These are phyloP conservation scores for Exephanes ischioxanthus DNA, from an alignment of 2,888 invertebrate genomes.

Conservation along the genomic window DNA sequence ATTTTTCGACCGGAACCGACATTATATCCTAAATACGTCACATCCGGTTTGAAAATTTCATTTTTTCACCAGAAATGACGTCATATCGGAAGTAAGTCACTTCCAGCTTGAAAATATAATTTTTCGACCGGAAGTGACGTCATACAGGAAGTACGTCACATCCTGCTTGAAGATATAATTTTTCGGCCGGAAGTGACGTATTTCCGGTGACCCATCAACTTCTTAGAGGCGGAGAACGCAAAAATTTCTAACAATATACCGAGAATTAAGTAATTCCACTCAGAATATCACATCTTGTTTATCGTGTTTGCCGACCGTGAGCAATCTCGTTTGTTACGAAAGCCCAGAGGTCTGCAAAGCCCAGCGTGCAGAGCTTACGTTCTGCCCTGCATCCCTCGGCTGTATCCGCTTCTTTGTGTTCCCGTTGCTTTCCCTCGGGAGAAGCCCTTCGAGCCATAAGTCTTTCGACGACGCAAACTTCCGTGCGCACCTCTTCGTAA, in stretches of 20 bases:
- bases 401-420: conserved; percentile 18
- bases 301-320: not conserved
- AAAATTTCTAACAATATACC: not conserved
- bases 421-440: not conserved
- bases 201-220: no score
- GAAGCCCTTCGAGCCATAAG: conserved; percentile 6
- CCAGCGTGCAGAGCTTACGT: not conserved
- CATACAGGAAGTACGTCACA: no score
- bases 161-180: no score
- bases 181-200: no score
- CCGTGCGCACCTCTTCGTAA: conserved; percentile 5
- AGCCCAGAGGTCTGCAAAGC: not conserved
- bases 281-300: not conserved
- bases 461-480: conserved; percentile 32
- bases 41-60: no score
- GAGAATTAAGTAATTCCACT: not conserved
- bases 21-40: no score
- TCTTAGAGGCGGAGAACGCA: not conserved
- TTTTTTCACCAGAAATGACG: no score
- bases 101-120: no score
- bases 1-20: no score
- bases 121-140: no score
- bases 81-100: no score
- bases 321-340: conserved; percentile 3
- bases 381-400: not conserved